phyloP scores from a whole-genome alignment of 2,888 invertebrate genomes.

The Dicyrtomina minuta region DNA sequence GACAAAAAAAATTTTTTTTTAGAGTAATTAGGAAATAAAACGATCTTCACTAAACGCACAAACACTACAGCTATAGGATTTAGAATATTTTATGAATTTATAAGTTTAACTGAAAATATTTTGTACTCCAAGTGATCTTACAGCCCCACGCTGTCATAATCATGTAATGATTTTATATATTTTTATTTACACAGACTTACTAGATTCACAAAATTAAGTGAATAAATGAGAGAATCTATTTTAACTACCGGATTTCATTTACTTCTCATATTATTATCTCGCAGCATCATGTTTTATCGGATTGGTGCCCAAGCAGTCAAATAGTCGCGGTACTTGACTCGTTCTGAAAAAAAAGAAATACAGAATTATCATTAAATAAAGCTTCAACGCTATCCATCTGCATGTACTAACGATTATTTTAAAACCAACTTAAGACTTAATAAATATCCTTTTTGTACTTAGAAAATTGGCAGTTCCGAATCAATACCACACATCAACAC shows the following conservation, averaged over 20 bases:
- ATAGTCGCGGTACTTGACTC: slow-evolving; percentile 65
- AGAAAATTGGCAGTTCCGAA: too few relatives aligned
- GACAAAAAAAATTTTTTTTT: slow-evolving; percentile 6
- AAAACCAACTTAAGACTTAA: too few relatives aligned
- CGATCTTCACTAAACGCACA: slow-evolving; percentile 19
- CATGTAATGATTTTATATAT: slow-evolving; percentile 8
- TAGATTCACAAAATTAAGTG: slow-evolving; percentile 19
- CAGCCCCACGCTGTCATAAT: neutral
- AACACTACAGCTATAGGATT: slow-evolving; percentile 3
- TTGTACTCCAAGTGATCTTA: slow-evolving; percentile 24
- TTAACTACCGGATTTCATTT: slow-evolving; percentile 5
- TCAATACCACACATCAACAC: too few relatives aligned
- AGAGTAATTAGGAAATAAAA: neutral
- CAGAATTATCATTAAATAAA: too few relatives aligned
- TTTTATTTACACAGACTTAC: slow-evolving; percentile 25
- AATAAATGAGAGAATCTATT: slow-evolving; percentile 26
- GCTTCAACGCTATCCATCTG: too few relatives aligned
- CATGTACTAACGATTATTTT: too few relatives aligned
- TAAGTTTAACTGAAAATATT: slow-evolving; percentile 20
- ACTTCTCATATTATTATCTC: neutral
- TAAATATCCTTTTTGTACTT: too few relatives aligned
- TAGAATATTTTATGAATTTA: slow-evolving; percentile 17
- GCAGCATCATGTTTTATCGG: slow-evolving; percentile 60
- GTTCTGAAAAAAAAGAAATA: slow-evolving; percentile 47
- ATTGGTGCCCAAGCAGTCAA: slow-evolving; percentile 68